Percentiles rank a stretch among this genome's conserved stretches.
These are phyloP conservation scores for Drosophila rellima DNA, from an alignment of 2,888 invertebrate species.

Conservation along the genomic window DNA sequence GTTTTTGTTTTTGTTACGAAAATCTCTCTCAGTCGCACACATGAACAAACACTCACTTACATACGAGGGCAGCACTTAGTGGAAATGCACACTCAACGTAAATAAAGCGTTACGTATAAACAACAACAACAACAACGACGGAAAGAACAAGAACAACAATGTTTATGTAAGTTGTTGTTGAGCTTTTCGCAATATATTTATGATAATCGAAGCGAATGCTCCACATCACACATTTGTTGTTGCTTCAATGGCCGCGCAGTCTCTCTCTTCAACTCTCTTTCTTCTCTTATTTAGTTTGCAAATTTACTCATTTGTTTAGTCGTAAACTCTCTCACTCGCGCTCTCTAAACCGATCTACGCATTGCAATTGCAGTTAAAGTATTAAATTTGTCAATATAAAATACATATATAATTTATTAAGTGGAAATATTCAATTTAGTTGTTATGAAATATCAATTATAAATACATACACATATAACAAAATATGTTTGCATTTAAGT, in stretches of 20 bases:
- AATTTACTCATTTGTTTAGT: background rate
- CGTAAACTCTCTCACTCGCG: background rate
- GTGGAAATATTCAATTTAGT: background rate
- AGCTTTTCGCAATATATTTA: constrained; percentile 28
- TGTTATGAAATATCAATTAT: constrained; percentile 2
- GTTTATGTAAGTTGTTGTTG: constrained; percentile 54
- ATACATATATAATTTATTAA: background rate
- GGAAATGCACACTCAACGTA: constrained; percentile 32
- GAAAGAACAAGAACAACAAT: constrained; percentile 4
- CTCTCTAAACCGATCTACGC: constrained; percentile 38
- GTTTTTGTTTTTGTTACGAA: background rate
- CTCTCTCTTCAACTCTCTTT: constrained; percentile 5
- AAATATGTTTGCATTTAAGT: constrained; percentile 10
- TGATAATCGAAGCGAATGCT: constrained; percentile 19
- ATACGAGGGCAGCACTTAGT: constrained; percentile 17
- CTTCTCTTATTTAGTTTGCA: background rate
- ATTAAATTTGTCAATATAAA: constrained; percentile 1
- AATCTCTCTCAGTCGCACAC: background rate
- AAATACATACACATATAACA: constrained; percentile 14
- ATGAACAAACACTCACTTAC: constrained; percentile 3
- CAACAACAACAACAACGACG: constrained; percentile 1
- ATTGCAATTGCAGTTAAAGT: constrained; percentile 33
- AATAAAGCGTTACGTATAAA: constrained; percentile 41
- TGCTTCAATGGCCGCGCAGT: constrained; percentile 6
- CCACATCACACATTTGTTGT: constrained; percentile 7